Evolutionary conservation across 1,140 invertebrate species (phyloP).

Genomic region (Globodera rostochiensis): DNA sequence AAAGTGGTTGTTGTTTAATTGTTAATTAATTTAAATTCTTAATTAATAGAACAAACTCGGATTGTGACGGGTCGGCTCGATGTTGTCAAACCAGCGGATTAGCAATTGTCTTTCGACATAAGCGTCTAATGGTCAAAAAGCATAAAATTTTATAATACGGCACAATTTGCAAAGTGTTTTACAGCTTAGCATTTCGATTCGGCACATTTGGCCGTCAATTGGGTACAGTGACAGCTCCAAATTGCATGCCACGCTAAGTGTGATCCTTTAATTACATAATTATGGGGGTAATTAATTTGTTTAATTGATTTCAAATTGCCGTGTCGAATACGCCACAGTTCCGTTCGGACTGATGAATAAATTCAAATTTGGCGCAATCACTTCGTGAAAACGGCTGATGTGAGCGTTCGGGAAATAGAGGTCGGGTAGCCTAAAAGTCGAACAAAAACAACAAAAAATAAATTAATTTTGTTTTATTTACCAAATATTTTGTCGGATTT

Average conservation of each 20-base stretch:
- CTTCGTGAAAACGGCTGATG: constrained; percentile 54
- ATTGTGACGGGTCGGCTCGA: constrained; percentile 54
- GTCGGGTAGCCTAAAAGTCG: constrained; percentile 69
- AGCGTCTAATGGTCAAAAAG: constrained; percentile 42
- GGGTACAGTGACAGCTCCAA: constrained; percentile 56
- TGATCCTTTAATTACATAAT: constrained; percentile 45
- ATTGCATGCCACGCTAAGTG: constrained; percentile 59
- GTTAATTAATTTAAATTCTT: neutral
- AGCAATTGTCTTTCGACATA: constrained; percentile 59
- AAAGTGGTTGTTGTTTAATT: neutral
- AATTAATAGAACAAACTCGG: constrained; percentile 20
- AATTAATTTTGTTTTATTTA: constrained; percentile 12
- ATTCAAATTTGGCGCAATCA: constrained; percentile 65
- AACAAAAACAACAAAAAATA: neutral
- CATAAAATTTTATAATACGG: neutral
- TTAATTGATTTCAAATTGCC: constrained; percentile 28
- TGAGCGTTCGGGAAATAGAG: constrained; percentile 63
- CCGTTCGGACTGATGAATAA: constrained; percentile 66
- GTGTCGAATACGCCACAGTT: constrained; percentile 66
- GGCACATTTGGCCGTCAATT: constrained; percentile 59
- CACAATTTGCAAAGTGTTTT: neutral
- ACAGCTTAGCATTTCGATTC: constrained; percentile 54
- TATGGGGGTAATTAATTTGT: too few relatives aligned
- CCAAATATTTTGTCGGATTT: constrained; percentile 58
- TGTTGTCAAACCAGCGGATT: constrained; percentile 56